Base-by-base conservation (phyloP, 2,113 vertebrate genomes). In the Percopsis transmontana region DNA sequence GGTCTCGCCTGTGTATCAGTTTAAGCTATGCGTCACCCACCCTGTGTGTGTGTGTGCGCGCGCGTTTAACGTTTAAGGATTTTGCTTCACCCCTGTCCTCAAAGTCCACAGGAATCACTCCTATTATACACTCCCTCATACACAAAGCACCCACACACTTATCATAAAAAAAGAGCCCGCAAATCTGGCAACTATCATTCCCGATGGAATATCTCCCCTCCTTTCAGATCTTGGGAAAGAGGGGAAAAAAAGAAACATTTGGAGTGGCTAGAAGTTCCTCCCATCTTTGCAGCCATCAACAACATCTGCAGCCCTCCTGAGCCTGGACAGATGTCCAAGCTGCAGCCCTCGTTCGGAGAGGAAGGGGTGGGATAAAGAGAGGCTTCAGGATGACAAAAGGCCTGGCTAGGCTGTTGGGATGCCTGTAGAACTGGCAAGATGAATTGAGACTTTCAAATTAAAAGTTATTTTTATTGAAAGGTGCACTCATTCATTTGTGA, bases 311-410 rank as follows among this genome's bases (percentile, higher is more conserved):
- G 57, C 51, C 72, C 55, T 71, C 57, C 63, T 86, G 88, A 81
- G 77, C 67, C 68, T 63, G 70, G 85, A 89, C 88, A 92, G 88
- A 92, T 91, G 88, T 89, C 76, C 68, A 79, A 68, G 72, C 53
- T 79, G 82, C 71, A 83, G 85, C 68, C 84, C 59, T 81, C 68
- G 75, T 68, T 76, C 54, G 40, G 70, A 80, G 72, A 79, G 65
- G 72, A 80, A 19, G 42, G 16, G 55, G 58, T 44, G 66, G 75
- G 53, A 48, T 14, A 10, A 51, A 59, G 42, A 54, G 24, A 64
- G 77, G 66, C 44, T 66, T 48, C 8, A 40, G 44, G 12, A 2
- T 14, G 44, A 13, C 14, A 47, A 11, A 47, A n/a, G 12, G 10
- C 1, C n/a, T 14, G 12, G 27, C 27, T 33, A 33, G 27, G 1